Conservation (phyloP, 2,888 invertebrate species). For the Polydesmus complanatus region DNA sequence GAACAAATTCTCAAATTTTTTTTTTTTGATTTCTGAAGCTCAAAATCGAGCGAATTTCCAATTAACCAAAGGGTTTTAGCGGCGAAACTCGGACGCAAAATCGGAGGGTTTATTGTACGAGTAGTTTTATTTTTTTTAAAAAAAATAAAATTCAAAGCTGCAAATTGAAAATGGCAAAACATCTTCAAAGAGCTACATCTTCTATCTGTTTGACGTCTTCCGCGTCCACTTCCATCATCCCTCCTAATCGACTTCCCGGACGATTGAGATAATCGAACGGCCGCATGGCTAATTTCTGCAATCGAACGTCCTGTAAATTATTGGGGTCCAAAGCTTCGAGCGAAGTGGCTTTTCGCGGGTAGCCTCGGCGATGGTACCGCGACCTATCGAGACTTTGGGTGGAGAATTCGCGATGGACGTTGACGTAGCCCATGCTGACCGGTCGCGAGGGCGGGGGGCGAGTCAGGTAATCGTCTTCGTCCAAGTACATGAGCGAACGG, state of each 20-base stretch:
- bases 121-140: no score
- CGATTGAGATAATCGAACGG: conserved; percentile 19
- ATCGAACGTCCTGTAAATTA: conserved; percentile 13
- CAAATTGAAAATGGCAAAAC: no score
- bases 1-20: no score
- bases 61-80: no score
- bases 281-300: conserved; percentile 18
- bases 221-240: conserved; percentile 15
- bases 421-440: conserved; percentile 18
- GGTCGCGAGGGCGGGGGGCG: conserved; percentile 23
- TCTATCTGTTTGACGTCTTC: conserved; percentile 14
- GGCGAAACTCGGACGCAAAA: no score
- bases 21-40: no score
- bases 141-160: no score
- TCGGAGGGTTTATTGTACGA: no score
- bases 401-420: conserved; percentile 15
- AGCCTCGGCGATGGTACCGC: conserved; percentile 3
- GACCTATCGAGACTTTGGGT: conserved; percentile 18
- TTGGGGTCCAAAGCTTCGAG: conserved; percentile 17
- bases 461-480: conserved; percentile 22
- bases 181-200: conserved; percentile 19
- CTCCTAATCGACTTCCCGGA: conserved; percentile 17
- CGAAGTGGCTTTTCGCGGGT: conserved; percentile 15
- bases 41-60: no score
- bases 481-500: conserved; percentile 18